phyloP scores from a whole-genome alignment of 1,140 invertebrate genomes.

The Octopus bimaculoides region DNA sequence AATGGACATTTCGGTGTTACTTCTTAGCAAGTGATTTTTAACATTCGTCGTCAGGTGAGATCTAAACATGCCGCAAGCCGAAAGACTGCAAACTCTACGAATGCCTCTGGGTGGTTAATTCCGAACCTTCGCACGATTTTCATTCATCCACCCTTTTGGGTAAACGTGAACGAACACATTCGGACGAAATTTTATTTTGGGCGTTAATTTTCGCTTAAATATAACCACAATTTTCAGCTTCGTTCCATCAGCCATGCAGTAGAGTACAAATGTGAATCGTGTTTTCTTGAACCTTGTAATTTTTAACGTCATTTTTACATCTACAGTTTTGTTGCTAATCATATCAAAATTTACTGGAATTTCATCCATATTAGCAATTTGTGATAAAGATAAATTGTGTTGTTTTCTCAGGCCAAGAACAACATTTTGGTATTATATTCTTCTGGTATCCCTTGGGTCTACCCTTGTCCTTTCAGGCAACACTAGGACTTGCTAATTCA shows the following conservation, averaged over 20 bases:
- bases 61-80: not conserved
- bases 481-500: not conserved
- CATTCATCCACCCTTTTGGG: not conserved
- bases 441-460: not conserved
- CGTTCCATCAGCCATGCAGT: conserved; percentile 33
- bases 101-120: not conserved
- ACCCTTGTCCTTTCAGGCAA: not conserved
- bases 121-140: not conserved
- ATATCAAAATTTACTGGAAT: conserved; percentile 1
- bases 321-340: not conserved
- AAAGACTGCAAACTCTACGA: not conserved
- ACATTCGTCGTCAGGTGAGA: not conserved
- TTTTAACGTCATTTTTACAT: not conserved
- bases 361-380: not conserved
- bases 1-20: conserved; percentile 19
- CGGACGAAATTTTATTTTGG: conserved; percentile 23
- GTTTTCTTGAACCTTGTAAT: conserved; percentile 23
- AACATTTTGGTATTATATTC: not conserved
- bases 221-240: conserved; percentile 36
- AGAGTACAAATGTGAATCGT: conserved; percentile 38
- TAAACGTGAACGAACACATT: conserved; percentile 13
- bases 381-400: not conserved
- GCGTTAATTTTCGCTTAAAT: conserved; percentile 37
- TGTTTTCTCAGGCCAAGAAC: not conserved
- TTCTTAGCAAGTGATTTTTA: conserved; percentile 12